A percentile compares a stretch with the other conserved stretches of the same genome.
phyloP scores from a whole-genome alignment of 2,888 invertebrate genomes.

The Metopia argyrocephala region DNA sequence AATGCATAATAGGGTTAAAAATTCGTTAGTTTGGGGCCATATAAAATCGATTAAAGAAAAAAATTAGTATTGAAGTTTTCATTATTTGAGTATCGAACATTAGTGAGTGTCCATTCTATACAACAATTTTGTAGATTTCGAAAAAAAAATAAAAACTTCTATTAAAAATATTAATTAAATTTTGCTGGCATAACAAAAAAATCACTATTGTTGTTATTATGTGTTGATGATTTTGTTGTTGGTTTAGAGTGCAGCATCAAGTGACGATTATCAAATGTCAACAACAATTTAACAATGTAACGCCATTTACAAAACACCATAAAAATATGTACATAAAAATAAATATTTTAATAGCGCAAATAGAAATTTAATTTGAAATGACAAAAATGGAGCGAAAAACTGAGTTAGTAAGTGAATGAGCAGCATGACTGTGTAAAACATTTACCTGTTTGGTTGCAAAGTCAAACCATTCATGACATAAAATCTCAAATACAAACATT shows the following conservation, averaged over 20 bases:
- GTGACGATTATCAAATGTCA: constrained; percentile 53
- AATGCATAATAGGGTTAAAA: too few relatives aligned
- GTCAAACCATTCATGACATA: not conserved
- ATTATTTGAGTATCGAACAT: too few relatives aligned
- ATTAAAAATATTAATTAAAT: constrained; percentile 38
- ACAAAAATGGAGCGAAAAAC: constrained; percentile 6
- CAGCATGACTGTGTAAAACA: constrained; percentile 10
- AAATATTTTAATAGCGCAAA: constrained; percentile 40
- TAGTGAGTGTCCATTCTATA: too few relatives aligned
- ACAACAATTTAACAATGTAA: constrained; percentile 54
- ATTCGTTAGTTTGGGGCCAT: too few relatives aligned
- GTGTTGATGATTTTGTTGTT: not conserved
- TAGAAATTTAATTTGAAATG: constrained; percentile 43
- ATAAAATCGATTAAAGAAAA: too few relatives aligned
- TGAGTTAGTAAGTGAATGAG: not conserved
- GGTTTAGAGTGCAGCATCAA: constrained; percentile 7
- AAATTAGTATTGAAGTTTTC: too few relatives aligned
- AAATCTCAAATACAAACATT: not conserved
- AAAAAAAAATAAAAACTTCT: not conserved
- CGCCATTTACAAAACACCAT: constrained; percentile 38
- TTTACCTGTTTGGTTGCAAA: constrained; percentile 16
- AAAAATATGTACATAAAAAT: constrained; percentile 34
- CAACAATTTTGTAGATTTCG: not conserved
- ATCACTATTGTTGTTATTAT: not conserved
- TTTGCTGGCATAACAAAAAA: constrained; percentile 9